Evolutionary conservation across 2,113 vertebrate species (phyloP).

Genomic region (Austrofundulus limnaeus): DNA sequence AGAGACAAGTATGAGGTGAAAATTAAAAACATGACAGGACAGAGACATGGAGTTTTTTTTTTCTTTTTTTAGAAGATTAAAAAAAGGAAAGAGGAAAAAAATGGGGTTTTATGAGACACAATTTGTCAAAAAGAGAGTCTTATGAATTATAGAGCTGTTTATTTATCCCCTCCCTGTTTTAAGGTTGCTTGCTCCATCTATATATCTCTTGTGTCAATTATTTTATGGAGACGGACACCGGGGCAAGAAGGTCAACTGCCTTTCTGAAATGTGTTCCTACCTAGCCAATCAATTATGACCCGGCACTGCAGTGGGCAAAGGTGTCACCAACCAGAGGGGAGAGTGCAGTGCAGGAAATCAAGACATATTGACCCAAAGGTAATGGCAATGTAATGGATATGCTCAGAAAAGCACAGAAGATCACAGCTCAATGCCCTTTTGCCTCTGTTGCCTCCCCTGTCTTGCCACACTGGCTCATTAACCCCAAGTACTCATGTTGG

Average conservation of each 20-base stretch:
- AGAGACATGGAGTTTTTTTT: not conserved
- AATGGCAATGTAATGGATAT: slow-evolving; percentile 61
- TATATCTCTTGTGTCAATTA: slow-evolving; percentile 34
- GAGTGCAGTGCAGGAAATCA: slow-evolving; percentile 15
- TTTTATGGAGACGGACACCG: slow-evolving; percentile 33
- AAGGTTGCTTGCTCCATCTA: slow-evolving; percentile 21
- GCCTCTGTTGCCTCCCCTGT: slow-evolving; percentile 36
- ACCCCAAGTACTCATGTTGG: slow-evolving; percentile 42
- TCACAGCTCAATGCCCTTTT: slow-evolving; percentile 29
- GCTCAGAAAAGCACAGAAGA: slow-evolving; percentile 39
- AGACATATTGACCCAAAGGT: slow-evolving; percentile 49
- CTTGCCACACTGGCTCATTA: slow-evolving; percentile 61
- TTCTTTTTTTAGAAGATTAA: not conserved
- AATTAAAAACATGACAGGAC: slow-evolving; percentile 10
- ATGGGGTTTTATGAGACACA: not conserved
- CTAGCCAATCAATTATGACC: slow-evolving; percentile 53
- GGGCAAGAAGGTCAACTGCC: slow-evolving; percentile 46
- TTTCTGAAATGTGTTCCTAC: slow-evolving; percentile 56
- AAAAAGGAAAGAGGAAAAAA: not conserved
- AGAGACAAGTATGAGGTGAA: slow-evolving; percentile 14
- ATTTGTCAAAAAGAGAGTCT: not conserved
- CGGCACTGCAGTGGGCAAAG: slow-evolving; percentile 19
- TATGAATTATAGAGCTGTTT: slow-evolving; percentile 24
- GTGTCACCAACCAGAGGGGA: slow-evolving; percentile 10
- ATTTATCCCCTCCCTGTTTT: not conserved